phyloP scores from a whole-genome alignment of 1,140 invertebrate species.

The Ruditapes philippinarum region DNA sequence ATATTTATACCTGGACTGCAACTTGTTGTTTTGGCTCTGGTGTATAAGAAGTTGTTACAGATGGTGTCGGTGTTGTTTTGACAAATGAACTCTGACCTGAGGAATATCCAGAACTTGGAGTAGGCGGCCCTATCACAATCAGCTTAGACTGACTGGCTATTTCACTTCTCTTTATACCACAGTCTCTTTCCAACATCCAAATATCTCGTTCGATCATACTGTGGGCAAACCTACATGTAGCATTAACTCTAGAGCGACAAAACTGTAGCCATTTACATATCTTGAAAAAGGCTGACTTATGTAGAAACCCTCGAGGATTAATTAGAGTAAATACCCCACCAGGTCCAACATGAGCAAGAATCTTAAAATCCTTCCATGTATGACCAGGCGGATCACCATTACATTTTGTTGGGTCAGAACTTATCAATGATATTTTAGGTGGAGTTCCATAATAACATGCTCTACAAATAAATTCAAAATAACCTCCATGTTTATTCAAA shows the following conservation, averaged over 20 bases:
- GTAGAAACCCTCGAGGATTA: constrained; percentile 76
- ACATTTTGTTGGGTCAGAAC: constrained; percentile 64
- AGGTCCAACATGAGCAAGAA: constrained; percentile 77
- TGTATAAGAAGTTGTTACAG: not conserved
- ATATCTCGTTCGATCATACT: constrained; percentile 83
- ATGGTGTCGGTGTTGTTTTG: not conserved
- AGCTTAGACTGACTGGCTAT: constrained; percentile 75
- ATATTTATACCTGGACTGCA: not conserved
- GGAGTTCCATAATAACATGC: constrained; percentile 77
- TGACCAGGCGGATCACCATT: constrained; percentile 70
- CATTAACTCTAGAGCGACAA: constrained; percentile 71
- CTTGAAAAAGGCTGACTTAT: constrained; percentile 82
- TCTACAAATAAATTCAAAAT: constrained; percentile 81
- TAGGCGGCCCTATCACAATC: not conserved
- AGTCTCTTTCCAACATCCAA: constrained; percentile 83
- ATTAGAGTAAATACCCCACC: constrained; percentile 75
- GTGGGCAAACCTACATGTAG: constrained; percentile 81
- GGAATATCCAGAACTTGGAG: not conserved
- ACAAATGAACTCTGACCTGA: not conserved
- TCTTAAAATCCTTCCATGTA: constrained; percentile 76
- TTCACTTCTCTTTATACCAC: constrained; percentile 74
- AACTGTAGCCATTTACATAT: constrained; percentile 80
- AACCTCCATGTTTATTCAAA: constrained; percentile 77
- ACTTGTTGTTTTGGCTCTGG: constrained; percentile 4
- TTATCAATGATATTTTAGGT: constrained; percentile 66